Evolutionary conservation across 2,888 invertebrate species (phyloP), one percentile per base, ranked within the genome.

Genomic region (Chaitophorus viminalis): DNA sequence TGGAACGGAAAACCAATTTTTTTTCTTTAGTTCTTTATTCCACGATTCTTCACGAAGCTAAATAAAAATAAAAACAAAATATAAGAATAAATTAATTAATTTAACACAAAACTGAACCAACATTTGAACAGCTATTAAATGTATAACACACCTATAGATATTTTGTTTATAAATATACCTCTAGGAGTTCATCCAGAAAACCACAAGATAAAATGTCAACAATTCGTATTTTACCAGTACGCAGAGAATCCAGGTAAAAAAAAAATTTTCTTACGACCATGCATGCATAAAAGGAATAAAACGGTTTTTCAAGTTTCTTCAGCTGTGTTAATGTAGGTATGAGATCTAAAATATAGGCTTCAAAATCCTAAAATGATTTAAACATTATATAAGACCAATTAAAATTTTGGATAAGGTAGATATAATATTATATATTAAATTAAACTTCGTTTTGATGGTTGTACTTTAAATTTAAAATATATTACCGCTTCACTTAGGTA

Each of bases 211-310:
- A 92, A 90, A 99, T 96, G 91, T 98, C 98, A 86, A 96, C 94
- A 90, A 99, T 98, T 90, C 96, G 93, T 79, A 99, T 96, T 89
- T 96, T 93, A 0, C 98, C 97, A 0, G 97, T 96, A 89, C 96
- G 93, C 89, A 97, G 92, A 0, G 97, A 97, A 91, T 99, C 99
- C 25, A 99, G 93, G 91, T 98, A 99, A 92, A 99, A 99, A 90
- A 99, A 94, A 92, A 99, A 98, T 91, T 98, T 98, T 90, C 98
- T 93, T 0, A 98, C 98, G 4, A 98, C 98, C 0, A 98, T 98
- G 91, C 98, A 98, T 33, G 98, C 96, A 91, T 99, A 99, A 93
- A 99, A 99, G 21, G 96, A 96, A 90, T 97, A 97, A 92, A 99
- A 98, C 0, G 98, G 97, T 65, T 96, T 95, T 91, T 98, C 97